Evolutionary conservation across 2,888 invertebrate genomes (phyloP).

Genomic region (Trissonchulus sp.): DNA sequence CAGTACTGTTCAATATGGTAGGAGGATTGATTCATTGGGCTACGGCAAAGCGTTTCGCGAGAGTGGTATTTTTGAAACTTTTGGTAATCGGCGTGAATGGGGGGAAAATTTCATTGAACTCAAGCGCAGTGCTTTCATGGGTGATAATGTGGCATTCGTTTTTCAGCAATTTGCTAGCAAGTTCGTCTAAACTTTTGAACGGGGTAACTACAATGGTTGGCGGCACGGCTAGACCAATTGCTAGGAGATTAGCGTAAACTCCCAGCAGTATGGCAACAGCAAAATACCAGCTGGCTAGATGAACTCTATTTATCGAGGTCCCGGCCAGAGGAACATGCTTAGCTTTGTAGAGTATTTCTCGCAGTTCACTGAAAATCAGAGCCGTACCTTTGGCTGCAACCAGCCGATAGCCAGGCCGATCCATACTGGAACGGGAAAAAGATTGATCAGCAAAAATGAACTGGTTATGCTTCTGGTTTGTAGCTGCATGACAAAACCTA

Average conservation of each 20-base stretch:
- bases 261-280: not conserved
- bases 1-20: not conserved
- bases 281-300: not conserved
- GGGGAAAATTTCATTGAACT: not conserved
- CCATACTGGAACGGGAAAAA: not conserved
- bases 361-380: not conserved
- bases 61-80: not conserved
- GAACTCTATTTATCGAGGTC: not conserved
- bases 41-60: not conserved
- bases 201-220: not conserved
- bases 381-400: not conserved
- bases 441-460: not conserved
- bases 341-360: not conserved
- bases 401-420: not conserved
- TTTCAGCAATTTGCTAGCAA: not conserved
- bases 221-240: not conserved
- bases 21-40: not conserved
- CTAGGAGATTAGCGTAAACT: not conserved
- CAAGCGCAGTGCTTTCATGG: not conserved
- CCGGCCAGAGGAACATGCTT: not conserved
- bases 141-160: not conserved
- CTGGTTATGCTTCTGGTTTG: not conserved
- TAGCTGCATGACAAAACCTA: not conserved
- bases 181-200: not conserved
- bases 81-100: not conserved